Evolutionary conservation across 1,140 invertebrate genomes (phyloP), one percentile per base, ranked within the genome.

Genomic region (Delia radicum): DNA sequence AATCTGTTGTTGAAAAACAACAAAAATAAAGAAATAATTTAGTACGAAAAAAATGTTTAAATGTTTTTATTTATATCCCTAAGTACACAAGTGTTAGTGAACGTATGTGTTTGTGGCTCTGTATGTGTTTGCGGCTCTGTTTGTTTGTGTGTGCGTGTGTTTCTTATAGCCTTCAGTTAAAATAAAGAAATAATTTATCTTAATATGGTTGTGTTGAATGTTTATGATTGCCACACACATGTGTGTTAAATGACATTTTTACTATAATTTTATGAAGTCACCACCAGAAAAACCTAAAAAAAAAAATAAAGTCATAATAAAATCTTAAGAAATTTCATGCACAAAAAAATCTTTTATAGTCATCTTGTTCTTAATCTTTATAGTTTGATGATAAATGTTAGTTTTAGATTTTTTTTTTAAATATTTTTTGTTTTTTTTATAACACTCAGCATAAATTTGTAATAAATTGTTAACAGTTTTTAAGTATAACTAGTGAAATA

Each of bases 211-310:
- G 48, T 69, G 65, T 37, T 69, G 65, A 69, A 69, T 69, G 65
- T 69, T 69, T 69, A 69, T 69, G 65, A 69, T 33, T 69, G 65
- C 65, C 65, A 33, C 65, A 33, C 65, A 69, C 65, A 69, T 69
- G 65, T 69, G 65, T 69, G 31, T 69, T 33, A 69, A 69, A 69
- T 69, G 65, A 33, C 65, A 69, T 37, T 69, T 69, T 69, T 69
- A 69, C 65, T 69, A 33, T 69, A 69, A 69, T 69, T 69, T 69
- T 69, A 69, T 69, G 65, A 69, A 69, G 65, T 69, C 65, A 69
- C 65, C 48, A 55, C 18, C 15, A 55, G 24, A 55, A 55, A 55
- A 55, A 55, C 18, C 0, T 3, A 21, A 21, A n/a, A 21, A 55
- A 55, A 55, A 55, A 55, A 55, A 5, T 18, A 55, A 55, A 18